Percentiles rank a stretch among this genome's conserved stretches.
Evolutionary conservation across 1,140 invertebrate species (phyloP).

Genomic region (Zaprionus gabonicus): DNA sequence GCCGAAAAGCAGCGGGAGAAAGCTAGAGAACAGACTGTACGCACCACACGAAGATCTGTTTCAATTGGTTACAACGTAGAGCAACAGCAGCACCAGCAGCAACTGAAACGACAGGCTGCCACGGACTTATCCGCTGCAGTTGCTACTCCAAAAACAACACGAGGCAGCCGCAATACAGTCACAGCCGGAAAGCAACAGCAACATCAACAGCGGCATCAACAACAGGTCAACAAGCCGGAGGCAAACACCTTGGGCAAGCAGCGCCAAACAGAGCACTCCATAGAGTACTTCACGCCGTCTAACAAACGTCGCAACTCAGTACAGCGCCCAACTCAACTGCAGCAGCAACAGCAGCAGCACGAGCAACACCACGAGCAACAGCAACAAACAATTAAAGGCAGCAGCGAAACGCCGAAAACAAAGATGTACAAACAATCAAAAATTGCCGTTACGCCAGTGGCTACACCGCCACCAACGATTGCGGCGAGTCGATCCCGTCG

Average conservation of each 20-base stretch:
- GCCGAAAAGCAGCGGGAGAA: constrained; percentile 8
- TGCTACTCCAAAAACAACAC: background rate
- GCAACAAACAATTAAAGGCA: background rate
- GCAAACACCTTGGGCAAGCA: background rate
- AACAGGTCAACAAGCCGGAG: background rate
- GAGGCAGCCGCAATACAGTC: background rate
- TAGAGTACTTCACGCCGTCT: background rate
- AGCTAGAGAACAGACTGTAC: background rate
- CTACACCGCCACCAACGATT: constrained; percentile 70
- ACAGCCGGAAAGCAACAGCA: no score
- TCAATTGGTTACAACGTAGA: constrained; percentile 17
- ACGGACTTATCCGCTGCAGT: background rate
- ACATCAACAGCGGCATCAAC: background rate
- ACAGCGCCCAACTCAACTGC: background rate
- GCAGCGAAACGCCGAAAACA: constrained; percentile 9
- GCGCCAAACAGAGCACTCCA: background rate
- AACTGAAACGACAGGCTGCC: constrained; percentile 10
- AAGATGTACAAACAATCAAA: constrained; percentile 66
- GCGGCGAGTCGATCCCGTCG: constrained; percentile 74
- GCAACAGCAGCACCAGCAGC: background rate
- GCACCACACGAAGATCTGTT: constrained; percentile 22
- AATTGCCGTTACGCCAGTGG: constrained; percentile 9
- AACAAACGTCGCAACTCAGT: constrained; percentile 34
- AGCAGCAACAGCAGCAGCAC: background rate
- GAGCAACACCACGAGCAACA: background rate